Base-by-base conservation (phyloP, 2,113 vertebrate genomes). In the Pholis gunnellus region DNA sequence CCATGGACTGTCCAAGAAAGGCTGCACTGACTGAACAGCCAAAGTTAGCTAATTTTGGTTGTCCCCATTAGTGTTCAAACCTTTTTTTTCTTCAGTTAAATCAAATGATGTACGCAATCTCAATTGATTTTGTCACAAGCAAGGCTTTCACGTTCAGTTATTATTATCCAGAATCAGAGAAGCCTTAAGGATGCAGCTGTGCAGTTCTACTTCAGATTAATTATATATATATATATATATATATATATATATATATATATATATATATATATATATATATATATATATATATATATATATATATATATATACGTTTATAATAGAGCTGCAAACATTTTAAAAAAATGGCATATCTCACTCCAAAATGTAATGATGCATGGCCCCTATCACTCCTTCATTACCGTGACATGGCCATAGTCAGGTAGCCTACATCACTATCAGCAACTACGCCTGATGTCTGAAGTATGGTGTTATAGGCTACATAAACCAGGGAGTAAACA, bases 1-100 rank as follows among this genome's bases (percentile, higher is more conserved):
- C 29, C 78, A 63, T 17, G 48, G 38, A 80, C 44, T 71, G 56
- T 61, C 64, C 48, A 79, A 81, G 80, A 87, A 81, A 79, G 79
- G 63, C 74, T 81, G 72, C 59, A 48, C 72, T 50, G 70, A 83
- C 25, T 81, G 29, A 76, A 40, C 57, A 22, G 65, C 18, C 11
- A 7, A 75, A 63, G 70, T 84, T 84, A 34, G 15, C 61, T 66
- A 75, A 66, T 40, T 86, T 66, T 88, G 9, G 44, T 34, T 80
- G 29, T 29, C 22, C 6, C 10, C 2, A 40, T 25, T 40, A 25
- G 50, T 29, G 0, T 48, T 70, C 18, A 34, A 57, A 29, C 27
- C 1, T 15, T 11, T 61, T 66, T 2, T 52, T 63, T 38, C n/a
- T n/a, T 36, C 0, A 9, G 13, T 38, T 57, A 38, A 50, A 36